A percentile compares a stretch with the other conserved stretches of the same genome.
These are phyloP conservation scores for Hippocampus abdominalis DNA, from an alignment of 2,113 vertebrate genomes.

Conservation along the genomic window DNA sequence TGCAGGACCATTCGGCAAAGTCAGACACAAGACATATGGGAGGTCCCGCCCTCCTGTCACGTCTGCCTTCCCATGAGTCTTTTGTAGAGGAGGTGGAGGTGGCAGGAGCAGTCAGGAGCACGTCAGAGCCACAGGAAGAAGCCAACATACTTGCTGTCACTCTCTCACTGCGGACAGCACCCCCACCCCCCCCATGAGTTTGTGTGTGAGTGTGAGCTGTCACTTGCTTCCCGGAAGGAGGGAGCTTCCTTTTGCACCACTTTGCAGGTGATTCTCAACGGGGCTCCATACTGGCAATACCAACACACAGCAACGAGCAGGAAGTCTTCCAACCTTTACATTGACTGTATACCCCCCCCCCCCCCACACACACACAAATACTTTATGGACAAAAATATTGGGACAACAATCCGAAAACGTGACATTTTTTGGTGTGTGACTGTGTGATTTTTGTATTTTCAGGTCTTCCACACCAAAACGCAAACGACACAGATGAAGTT, in stretches of 20 bases:
- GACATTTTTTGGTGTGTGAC: background rate
- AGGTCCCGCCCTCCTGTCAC: conserved; percentile 65
- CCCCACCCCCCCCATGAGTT: conserved; percentile 50
- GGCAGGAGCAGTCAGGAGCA: conserved; percentile 67
- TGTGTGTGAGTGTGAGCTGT: conserved; percentile 56
- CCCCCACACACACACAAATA: background rate
- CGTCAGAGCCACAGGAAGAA: conserved; percentile 69
- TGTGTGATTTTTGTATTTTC: background rate
- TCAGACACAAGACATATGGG: conserved; percentile 64
- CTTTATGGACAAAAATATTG: background rate
- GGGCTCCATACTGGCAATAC: conserved; percentile 38
- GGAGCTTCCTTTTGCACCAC: conserved; percentile 35
- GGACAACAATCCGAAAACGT: background rate
- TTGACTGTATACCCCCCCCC: background rate
- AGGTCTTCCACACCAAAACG: background rate
- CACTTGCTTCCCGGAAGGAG: conserved; percentile 44
- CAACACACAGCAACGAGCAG: too few relatives aligned
- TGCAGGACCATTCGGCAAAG: conserved; percentile 49
- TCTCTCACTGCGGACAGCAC: conserved; percentile 12
- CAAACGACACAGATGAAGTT: background rate
- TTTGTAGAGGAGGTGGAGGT: conserved; percentile 64
- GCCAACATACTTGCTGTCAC: conserved; percentile 26
- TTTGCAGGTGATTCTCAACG: conserved; percentile 60
- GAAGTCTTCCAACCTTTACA: conserved; percentile 15
- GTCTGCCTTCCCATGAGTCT: conserved; percentile 68